Percentiles rank a stretch among this genome's conserved stretches.
Evolutionary conservation across 2,888 invertebrate species (phyloP).

Genomic region (Aphelenchoides bicaudatus): DNA sequence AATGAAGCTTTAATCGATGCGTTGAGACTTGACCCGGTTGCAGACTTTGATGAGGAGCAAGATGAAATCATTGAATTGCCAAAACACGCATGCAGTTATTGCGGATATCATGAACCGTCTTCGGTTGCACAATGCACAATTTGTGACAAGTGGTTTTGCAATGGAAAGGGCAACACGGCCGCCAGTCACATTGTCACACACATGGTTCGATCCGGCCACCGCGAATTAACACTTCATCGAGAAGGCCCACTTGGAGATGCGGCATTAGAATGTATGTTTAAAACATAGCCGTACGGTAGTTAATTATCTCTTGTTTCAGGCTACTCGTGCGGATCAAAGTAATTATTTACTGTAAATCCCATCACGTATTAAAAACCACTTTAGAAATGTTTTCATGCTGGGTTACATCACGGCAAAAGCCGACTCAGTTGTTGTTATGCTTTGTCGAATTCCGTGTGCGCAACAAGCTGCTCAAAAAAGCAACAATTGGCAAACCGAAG

Average conservation of each 20-base stretch:
- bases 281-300: slow-evolving; percentile 62
- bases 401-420: slow-evolving; percentile 95
- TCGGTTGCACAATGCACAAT: slow-evolving; percentile 97
- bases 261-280: slow-evolving; percentile 96
- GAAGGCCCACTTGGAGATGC: slow-evolving; percentile 97
- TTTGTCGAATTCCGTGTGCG: slow-evolving; percentile 96
- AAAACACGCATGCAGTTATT: slow-evolving; percentile 89
- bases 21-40: background rate
- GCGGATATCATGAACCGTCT: slow-evolving; percentile 93
- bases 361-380: slow-evolving; percentile 11
- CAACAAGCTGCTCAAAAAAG: slow-evolving; percentile 93
- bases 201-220: slow-evolving; percentile 95
- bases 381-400: slow-evolving; percentile 84
- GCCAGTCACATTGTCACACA: slow-evolving; percentile 94
- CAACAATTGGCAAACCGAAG: slow-evolving; percentile 80
- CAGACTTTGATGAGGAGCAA: slow-evolving; percentile 50
- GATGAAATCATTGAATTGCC: slow-evolving; percentile 79
- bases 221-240: slow-evolving; percentile 92
- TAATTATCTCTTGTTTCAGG: no score
- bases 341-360: slow-evolving; percentile 12
- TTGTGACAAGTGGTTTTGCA: slow-evolving; percentile 99
- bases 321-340: background rate
- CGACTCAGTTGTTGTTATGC: slow-evolving; percentile 64
- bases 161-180: slow-evolving; percentile 71
- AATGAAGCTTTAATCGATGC: slow-evolving; percentile 7